phyloP scores from a whole-genome alignment of 2,888 invertebrate genomes.

The Melanotus villosus region DNA sequence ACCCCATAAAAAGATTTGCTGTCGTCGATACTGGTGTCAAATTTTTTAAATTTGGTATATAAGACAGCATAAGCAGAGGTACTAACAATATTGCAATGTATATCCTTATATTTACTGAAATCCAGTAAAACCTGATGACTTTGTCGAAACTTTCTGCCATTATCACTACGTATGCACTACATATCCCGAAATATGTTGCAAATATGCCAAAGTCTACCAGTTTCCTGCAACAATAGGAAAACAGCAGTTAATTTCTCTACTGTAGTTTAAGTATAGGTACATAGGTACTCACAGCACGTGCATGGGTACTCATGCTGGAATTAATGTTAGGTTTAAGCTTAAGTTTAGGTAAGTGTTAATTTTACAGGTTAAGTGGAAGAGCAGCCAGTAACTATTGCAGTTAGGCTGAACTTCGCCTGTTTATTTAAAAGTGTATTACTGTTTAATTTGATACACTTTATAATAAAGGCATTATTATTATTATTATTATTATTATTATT shows the following conservation, averaged over 20 bases:
- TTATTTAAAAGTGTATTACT: too few species aligned
- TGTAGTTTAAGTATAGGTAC: not conserved
- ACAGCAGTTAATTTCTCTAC: not conserved
- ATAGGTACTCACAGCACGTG: too few species aligned
- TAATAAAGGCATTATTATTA: too few species aligned
- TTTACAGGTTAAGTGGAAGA: too few species aligned
- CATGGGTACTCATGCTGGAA: too few species aligned
- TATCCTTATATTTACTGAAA: slow-evolving; percentile 72
- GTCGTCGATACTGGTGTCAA: slow-evolving; percentile 94
- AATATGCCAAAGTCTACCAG: slow-evolving; percentile 82
- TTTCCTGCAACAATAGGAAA: slow-evolving; percentile 68
- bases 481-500: too few species aligned
- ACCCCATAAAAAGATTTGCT: slow-evolving; percentile 90
- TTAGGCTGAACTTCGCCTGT: too few species aligned
- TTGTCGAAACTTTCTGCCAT: slow-evolving; percentile 87
- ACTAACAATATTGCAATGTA: slow-evolving; percentile 79
- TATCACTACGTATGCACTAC: slow-evolving; percentile 96
- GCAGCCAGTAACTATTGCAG: too few species aligned
- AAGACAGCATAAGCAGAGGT: slow-evolving; percentile 85
- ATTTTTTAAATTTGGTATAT: slow-evolving; percentile 90
- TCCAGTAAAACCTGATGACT: slow-evolving; percentile 74
- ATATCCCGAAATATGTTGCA: slow-evolving; percentile 95
- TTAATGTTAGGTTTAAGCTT: too few species aligned
- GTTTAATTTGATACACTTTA: too few species aligned
- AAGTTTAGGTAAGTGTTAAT: too few species aligned